Conservation (phyloP, 2,797 vertebrate species). For the Pseudochirops corinnae region DNA sequence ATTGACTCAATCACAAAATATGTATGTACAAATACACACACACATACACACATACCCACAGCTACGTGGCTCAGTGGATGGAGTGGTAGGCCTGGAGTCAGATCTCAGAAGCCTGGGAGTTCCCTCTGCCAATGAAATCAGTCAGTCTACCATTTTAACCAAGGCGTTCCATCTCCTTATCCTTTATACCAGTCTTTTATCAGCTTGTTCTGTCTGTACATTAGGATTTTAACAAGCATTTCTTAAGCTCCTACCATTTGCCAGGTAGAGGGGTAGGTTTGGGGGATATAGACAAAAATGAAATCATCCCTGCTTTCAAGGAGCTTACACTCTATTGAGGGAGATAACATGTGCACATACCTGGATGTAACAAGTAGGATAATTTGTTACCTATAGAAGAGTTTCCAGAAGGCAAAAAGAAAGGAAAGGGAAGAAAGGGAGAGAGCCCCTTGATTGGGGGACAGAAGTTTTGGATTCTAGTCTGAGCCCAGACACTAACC, state of each 20-base stretch:
- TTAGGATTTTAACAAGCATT: not conserved
- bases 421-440: not conserved
- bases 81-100: not conserved
- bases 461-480: not conserved
- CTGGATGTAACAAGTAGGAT: not conserved
- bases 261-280: not conserved
- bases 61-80: not conserved
- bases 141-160: not conserved
- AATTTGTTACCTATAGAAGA: not conserved
- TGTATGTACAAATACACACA: not conserved
- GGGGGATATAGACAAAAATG: not conserved
- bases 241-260: not conserved
- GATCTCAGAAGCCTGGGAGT: not conserved
- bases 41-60: too few relatives aligned
- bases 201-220: not conserved
- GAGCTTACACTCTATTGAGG: not conserved
- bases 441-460: not conserved
- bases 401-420: not conserved
- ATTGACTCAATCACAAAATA: not conserved
- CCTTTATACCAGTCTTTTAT: not conserved
- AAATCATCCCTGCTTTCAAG: not conserved
- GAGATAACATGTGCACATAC: not conserved
- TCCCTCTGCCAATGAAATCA: not conserved
- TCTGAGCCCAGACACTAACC: not conserved
- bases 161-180: not conserved